Conservation (phyloP, 1,140 invertebrate genomes). For the Saccostrea echinata region DNA sequence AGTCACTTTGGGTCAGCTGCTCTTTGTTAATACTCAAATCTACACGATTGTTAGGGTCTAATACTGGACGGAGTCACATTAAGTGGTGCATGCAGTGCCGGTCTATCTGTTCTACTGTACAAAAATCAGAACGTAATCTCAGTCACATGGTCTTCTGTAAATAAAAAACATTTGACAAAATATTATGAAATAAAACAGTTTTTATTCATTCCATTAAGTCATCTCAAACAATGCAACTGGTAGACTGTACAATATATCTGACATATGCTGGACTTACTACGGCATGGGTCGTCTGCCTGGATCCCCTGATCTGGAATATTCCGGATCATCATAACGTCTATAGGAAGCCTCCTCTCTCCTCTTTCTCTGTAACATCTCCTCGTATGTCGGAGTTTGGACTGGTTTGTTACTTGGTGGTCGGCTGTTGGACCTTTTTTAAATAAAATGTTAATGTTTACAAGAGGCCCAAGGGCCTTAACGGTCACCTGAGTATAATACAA, state of each 20-base stretch:
- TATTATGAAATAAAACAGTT: not conserved
- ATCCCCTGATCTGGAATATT: conserved; percentile 46
- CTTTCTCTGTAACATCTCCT: conserved; percentile 50
- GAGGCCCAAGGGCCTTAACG: too few relatives aligned
- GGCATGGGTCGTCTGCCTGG: not conserved
- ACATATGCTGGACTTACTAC: too few relatives aligned
- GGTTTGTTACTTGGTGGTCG: not conserved
- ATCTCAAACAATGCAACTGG: not conserved
- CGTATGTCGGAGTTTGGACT: conserved; percentile 37
- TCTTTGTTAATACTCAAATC: not conserved
- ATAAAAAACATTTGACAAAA: not conserved
- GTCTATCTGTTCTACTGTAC: conserved; percentile 13
- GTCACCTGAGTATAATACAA: too few relatives aligned
- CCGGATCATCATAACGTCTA: conserved; percentile 46
- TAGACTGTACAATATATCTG: not conserved
- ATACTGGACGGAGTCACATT: conserved; percentile 16
- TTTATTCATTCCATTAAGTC: not conserved
- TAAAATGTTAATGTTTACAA: too few relatives aligned
- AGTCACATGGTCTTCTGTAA: not conserved
- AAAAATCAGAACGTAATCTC: not conserved
- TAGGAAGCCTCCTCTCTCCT: conserved; percentile 48
- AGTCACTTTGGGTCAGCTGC: conserved; percentile 16
- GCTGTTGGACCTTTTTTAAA: not conserved
- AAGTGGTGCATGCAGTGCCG: not conserved
- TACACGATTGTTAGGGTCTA: conserved; percentile 18